Evolutionary conservation across 2,113 vertebrate species (phyloP), one percentile per base, ranked within the genome.

Genomic region (Lophius piscatorius): DNA sequence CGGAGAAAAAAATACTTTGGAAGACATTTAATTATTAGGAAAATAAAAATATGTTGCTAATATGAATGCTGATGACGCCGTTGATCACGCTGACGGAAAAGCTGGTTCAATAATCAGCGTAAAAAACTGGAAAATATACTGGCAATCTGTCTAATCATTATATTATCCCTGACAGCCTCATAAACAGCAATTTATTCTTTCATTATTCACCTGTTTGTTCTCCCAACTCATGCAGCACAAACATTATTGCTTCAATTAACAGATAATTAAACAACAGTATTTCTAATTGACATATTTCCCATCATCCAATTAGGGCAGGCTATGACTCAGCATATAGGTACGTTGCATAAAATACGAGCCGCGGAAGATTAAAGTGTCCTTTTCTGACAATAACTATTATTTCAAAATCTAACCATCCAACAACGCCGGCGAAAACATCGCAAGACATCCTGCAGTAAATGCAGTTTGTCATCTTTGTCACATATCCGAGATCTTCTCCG

Each of bases 191-290:
- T 89, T 85, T 87, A 73, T 61, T 76, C 75, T 84, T 88, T 82
- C 82, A 90, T 89, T 85, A 86, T 90, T 88, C 89, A 90, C 87
- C 88, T 88, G 87, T 86, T 90, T 63, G 42, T 72, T 78, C 70
- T 74, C 70, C 72, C 74, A 76, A 80, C 83, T 79, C 79, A 61
- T 67, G 69, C 76, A 76, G 86, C 84, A 77, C 84, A 85, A 83
- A 87, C 84, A 78, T 83, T 86, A 90, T 87, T 77, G 79, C 84
- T 81, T 86, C 74, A 86, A 89, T 90, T 89, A 90, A 85, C 79
- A 83, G 76, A 70, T 87, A 87, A 89, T 90, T 90, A 89, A 90
- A 87, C 83, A 90, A 89, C 82, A 87, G 70, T 76, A 76, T 87
- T 85, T 83, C 78, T 88, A 88, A 91, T 84, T 90, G 88, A 86